phyloP scores from a whole-genome alignment of 2,888 invertebrate genomes.

The Sisyra terminalis region DNA sequence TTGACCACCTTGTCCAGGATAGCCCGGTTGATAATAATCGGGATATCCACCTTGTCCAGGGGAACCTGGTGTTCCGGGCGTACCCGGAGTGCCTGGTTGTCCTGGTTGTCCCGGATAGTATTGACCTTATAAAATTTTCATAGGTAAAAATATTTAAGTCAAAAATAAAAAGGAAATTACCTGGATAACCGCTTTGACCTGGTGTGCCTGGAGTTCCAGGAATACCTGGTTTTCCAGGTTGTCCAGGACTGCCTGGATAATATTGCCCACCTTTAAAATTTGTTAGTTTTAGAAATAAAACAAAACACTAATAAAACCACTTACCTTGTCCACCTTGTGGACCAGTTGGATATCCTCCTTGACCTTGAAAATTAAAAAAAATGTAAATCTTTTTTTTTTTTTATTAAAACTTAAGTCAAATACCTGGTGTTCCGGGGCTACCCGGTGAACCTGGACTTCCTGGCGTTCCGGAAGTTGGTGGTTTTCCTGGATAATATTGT shows the following conservation, averaged over 20 bases:
- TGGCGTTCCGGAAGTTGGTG: conserved; percentile 14
- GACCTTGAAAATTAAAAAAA: conserved; percentile 3
- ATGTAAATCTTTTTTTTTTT: background rate
- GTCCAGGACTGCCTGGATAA: conserved; percentile 15
- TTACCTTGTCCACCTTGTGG: conserved; percentile 13
- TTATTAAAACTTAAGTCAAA: background rate
- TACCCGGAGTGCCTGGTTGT: conserved; percentile 8
- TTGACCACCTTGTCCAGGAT: too few relatives aligned
- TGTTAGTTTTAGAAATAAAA: too few relatives aligned
- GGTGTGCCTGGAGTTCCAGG: conserved; percentile 16
- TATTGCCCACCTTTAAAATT: conserved; percentile 14
- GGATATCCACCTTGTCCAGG: conserved; percentile 7
- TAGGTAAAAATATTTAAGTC: background rate
- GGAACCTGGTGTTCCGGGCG: conserved; percentile 7
- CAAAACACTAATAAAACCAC: too few relatives aligned
- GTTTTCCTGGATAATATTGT: conserved; percentile 33
- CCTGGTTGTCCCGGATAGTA: conserved; percentile 6
- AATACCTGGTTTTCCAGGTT: conserved; percentile 14
- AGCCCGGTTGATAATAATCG: too few relatives aligned
- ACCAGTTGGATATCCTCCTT: conserved; percentile 12
- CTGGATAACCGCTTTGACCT: conserved; percentile 7
- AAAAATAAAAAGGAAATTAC: background rate
- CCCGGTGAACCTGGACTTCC: conserved; percentile 13
- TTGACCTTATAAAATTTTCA: background rate
- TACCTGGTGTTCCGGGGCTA: conserved; percentile 7